A percentile compares a stretch with the other conserved stretches of the same genome.
These are phyloP conservation scores for Cyanoramphus novaezelandiae DNA, from an alignment of 2,113 vertebrate genomes.

Conservation along the genomic window DNA sequence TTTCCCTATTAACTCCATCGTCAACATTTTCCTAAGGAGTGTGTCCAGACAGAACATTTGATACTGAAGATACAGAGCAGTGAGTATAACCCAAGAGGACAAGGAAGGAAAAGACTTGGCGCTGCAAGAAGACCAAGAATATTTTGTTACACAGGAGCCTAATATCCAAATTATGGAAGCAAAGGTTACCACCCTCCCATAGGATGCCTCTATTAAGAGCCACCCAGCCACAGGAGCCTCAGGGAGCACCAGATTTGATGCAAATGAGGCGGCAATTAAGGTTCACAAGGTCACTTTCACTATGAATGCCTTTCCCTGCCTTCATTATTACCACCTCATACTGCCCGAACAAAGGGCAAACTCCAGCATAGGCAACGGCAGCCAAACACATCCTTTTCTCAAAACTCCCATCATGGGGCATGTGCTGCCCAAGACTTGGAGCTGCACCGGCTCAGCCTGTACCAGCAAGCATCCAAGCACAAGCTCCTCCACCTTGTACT, in stretches of 20 bases:
- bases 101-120: neutral
- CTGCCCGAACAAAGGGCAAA: neutral
- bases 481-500: neutral
- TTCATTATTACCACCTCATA: neutral
- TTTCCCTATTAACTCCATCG: neutral
- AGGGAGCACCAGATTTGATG: neutral
- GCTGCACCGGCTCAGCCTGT: neutral
- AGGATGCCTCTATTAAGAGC: neutral
- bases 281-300: slow-evolving; percentile 11
- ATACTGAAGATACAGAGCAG: neutral
- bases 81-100: neutral
- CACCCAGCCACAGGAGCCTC: neutral
- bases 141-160: neutral
- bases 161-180: neutral
- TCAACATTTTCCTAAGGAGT: neutral
- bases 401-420: fast-evolving
- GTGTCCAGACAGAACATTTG: neutral
- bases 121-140: neutral
- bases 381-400: neutral
- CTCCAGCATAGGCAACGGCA: fast-evolving
- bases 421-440: fast-evolving
- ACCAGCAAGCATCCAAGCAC: neutral
- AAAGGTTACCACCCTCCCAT: neutral
- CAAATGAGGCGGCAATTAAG: neutral
- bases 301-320: neutral